Evolutionary conservation across 37 sponge, comb jelly and placozoan genomes (phyloP), one percentile per base, ranked within the genome.

Genomic region (Diacarnus erythraeanus): DNA sequence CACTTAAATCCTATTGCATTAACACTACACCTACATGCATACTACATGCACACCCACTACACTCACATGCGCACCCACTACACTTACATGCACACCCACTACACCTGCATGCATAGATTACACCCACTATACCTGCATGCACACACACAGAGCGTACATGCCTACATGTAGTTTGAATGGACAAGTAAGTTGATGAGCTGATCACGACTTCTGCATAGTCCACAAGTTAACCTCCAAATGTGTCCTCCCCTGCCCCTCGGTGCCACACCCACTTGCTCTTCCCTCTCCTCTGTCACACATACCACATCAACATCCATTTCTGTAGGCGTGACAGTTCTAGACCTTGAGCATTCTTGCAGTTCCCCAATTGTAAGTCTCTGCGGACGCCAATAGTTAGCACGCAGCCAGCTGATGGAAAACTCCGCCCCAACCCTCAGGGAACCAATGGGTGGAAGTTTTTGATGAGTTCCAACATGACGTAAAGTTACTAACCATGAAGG

Each of bases 381-480:
- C 29, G 64, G 79, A 23, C 56, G 12, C 86, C 86, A 85, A 35
- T 78, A 85, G 66, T 85, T 63, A n/a, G 37, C 51, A 42, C 74
- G 21, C 18, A 85, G 64, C 86, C 86, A 85, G 23, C 43, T 20
- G 15, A 77, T 60, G 18, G 65, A 78, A 41, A 85, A 85, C 34
- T 59, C 37, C 5, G 73, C 86, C 25, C 74, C 86, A 29, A 35
- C 23, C 26, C 73, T 27, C 22, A 78, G 33, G 21, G 54, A 2
- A 1, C 64, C 57, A 0, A 71, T 42, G 42, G 86, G 72, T 51
- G 86, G 86, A 38, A 85, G 79, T 35, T 17, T 29, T 27, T 42
- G 31, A 30, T 85, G 86, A 4, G 86, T 78, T 0, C 79, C 72
- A 9, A 38, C 51, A 57, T 85, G 86, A 27, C 86, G 63, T 38